Conservation (phyloP, 2,113 vertebrate genomes). For the Rhabdomys dilectus region DNA sequence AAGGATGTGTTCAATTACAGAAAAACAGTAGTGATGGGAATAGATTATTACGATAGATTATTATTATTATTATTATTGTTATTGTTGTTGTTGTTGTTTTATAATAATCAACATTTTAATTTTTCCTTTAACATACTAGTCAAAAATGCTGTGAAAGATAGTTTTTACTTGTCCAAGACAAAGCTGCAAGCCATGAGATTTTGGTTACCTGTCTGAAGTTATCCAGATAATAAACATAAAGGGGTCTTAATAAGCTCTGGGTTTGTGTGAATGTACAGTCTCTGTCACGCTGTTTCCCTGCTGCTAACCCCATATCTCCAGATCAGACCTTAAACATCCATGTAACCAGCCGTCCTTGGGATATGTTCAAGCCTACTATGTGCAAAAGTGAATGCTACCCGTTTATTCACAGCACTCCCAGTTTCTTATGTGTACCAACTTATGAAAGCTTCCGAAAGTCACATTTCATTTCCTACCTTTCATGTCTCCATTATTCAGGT, state of each 20-base stretch:
- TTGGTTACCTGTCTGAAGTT: background rate
- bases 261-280: background rate
- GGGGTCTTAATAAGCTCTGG: background rate
- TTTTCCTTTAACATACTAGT: background rate
- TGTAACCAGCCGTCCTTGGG: background rate
- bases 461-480: slow-evolving; percentile 31
- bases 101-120: slow-evolving; percentile 30
- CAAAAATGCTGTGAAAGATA: background rate
- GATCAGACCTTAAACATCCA: background rate
- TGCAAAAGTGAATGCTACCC: background rate
- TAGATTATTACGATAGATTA: background rate
- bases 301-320: background rate
- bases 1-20: background rate
- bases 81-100: background rate
- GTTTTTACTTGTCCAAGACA: slow-evolving; percentile 7
- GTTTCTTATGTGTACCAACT: background rate
- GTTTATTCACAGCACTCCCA: background rate
- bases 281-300: background rate
- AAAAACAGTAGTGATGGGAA: background rate
- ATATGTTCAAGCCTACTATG: background rate
- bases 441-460: background rate
- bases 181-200: background rate
- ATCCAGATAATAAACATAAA: slow-evolving; percentile 2
- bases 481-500: background rate
- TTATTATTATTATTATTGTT: background rate